Percentiles rank a stretch among this genome's conserved stretches.
These are phyloP conservation scores for Catalaphyllia jardinei DNA, from an alignment of 64 coral and sea anemone genomes.

Conservation along the genomic window DNA sequence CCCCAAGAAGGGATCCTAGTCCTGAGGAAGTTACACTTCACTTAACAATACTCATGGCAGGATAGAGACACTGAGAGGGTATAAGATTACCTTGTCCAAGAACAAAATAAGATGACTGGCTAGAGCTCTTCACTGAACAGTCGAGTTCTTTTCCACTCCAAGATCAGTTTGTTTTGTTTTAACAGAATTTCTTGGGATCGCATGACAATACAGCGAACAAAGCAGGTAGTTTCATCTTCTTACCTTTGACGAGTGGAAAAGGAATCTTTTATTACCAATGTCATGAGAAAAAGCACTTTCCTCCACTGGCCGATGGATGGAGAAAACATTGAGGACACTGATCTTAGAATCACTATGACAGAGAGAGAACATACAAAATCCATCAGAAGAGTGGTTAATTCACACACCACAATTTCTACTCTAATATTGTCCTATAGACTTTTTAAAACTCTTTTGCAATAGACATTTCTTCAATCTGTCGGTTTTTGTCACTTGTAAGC, in stretches of 20 bases:
- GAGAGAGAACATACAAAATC: not conserved
- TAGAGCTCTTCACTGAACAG: not conserved
- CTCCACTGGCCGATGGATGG: slow-evolving; percentile 73
- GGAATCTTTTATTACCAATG: slow-evolving; percentile 73
- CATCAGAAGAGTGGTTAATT: not conserved
- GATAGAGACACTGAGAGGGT: too few species aligned
- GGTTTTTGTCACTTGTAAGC: too few species aligned
- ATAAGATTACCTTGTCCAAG: too few species aligned
- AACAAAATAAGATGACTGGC: too few species aligned
- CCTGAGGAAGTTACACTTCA: too few species aligned
- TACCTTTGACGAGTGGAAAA: slow-evolving; percentile 87
- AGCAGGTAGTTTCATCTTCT: not conserved
- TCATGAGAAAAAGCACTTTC: slow-evolving; percentile 59
- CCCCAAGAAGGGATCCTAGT: too few species aligned
- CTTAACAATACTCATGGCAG: too few species aligned
- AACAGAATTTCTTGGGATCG: too few species aligned
- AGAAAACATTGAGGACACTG: slow-evolving; percentile 76
- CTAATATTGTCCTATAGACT: not conserved
- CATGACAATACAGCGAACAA: too few species aligned
- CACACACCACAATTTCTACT: not conserved
- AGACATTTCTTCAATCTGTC: too few species aligned
- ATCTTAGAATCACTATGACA: slow-evolving; percentile 58
- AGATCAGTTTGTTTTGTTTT: too few species aligned
- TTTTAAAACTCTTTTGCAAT: not conserved
- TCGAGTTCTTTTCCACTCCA: too few species aligned